These are phyloP conservation scores for Hermaeophaga mercurialis DNA, from an alignment of 2,888 invertebrate species.

Conservation along the genomic window DNA sequence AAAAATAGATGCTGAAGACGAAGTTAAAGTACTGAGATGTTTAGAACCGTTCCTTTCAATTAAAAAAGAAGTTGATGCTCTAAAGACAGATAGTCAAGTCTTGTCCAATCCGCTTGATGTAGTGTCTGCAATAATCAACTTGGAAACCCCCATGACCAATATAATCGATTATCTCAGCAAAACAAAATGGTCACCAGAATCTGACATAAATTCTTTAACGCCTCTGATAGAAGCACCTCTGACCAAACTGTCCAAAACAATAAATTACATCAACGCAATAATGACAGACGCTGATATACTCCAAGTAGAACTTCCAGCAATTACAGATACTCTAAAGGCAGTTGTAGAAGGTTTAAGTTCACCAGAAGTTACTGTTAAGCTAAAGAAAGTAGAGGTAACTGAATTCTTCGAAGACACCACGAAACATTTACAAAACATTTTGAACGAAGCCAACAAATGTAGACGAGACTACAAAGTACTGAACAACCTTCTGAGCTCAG, in stretches of 20 bases:
- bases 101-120: conserved; percentile 24
- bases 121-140: conserved; percentile 15
- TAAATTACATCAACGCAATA: conserved; percentile 34
- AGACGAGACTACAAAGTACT: conserved; percentile 40
- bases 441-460: conserved; percentile 39
- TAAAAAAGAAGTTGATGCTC: conserved; percentile 24
- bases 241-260: conserved; percentile 28
- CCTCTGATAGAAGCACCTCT: conserved; percentile 28
- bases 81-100: conserved; percentile 26
- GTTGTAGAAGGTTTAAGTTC: conserved; percentile 29
- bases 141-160: conserved; percentile 23
- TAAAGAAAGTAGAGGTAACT: conserved; percentile 26
- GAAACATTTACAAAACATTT: conserved; percentile 10
- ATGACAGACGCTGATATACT: conserved; percentile 37
- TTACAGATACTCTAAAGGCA: conserved; percentile 30
- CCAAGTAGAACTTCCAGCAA: conserved; percentile 35
- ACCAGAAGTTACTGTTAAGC: conserved; percentile 29
- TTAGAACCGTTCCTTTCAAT: conserved; percentile 29
- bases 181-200: not conserved
- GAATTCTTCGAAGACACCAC: conserved; percentile 23
- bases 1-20: conserved; percentile 20
- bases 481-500: conserved; percentile 29
- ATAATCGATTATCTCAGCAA: conserved; percentile 24
- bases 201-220: conserved; percentile 26
- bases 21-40: conserved; percentile 20